Conservation (phyloP, 2,888 invertebrate species). For the Dinocampus coccinellae region DNA sequence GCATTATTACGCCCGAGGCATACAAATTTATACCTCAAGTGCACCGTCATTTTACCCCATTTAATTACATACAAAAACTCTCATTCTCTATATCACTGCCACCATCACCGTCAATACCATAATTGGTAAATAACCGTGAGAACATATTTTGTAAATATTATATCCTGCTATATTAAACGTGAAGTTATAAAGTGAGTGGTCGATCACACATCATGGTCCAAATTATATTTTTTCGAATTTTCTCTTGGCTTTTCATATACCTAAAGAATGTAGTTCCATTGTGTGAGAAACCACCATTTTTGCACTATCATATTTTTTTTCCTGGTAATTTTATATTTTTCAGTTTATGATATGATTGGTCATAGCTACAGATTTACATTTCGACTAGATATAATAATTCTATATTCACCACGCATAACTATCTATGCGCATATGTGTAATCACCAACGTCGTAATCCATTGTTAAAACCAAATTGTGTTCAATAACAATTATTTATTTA, state of each 20-base stretch:
- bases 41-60: conserved; percentile 37
- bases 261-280: conserved; percentile 51
- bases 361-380: conserved; percentile 46
- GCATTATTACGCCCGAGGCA: conserved; percentile 45
- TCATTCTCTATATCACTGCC: neutral
- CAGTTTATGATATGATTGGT: conserved; percentile 52
- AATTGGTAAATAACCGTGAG: conserved; percentile 50
- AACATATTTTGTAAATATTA: conserved; percentile 48
- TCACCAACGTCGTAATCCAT: conserved; percentile 52
- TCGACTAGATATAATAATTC: conserved; percentile 55
- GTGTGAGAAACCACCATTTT: conserved; percentile 22
- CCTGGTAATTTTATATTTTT: neutral
- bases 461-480: conserved; percentile 34
- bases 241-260: neutral
- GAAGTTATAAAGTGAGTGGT: conserved; percentile 27
- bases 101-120: conserved; percentile 47
- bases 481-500: too few relatives aligned
- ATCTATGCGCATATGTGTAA: conserved; percentile 55
- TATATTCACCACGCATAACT: conserved; percentile 47
- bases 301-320: conserved; percentile 29
- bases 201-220: neutral
- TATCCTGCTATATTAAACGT: conserved; percentile 32
- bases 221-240: conserved; percentile 15
- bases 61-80: conserved; percentile 51
- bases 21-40: conserved; percentile 46